Evolutionary conservation across 2,113 vertebrate species (phyloP).

Genomic region (Stegostoma tigrinum): DNA sequence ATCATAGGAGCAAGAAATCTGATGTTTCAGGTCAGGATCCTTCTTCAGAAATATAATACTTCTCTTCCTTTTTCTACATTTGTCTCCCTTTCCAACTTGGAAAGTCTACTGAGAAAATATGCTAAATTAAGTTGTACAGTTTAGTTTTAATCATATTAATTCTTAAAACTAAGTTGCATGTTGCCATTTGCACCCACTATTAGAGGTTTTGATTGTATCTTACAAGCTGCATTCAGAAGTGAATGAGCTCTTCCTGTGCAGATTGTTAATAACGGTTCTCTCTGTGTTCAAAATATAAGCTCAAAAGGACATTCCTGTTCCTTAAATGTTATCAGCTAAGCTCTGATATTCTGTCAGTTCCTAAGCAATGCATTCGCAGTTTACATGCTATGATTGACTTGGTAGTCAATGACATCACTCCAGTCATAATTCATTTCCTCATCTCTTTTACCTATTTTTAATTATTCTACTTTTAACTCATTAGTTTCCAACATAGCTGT

Average conservation of each 20-base stretch:
- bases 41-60: neutral
- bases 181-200: neutral
- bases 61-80: neutral
- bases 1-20: too few relatives aligned
- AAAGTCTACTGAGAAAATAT: neutral
- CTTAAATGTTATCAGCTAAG: neutral
- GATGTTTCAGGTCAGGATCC: too few relatives aligned
- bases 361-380: neutral
- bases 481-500: neutral
- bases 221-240: neutral
- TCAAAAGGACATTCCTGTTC: too few relatives aligned
- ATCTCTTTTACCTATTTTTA: neutral
- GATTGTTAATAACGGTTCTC: neutral
- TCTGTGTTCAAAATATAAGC: neutral
- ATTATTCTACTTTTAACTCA: constrained; percentile 15
- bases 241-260: neutral
- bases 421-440: neutral
- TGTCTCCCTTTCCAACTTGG: neutral
- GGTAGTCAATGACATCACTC: neutral
- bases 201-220: neutral
- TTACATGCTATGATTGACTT: neutral
- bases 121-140: neutral
- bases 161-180: neutral
- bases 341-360: neutral
- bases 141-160: neutral